These are phyloP conservation scores for Empidonax traillii DNA, from an alignment of 2,113 vertebrate genomes.

Conservation along the genomic window DNA sequence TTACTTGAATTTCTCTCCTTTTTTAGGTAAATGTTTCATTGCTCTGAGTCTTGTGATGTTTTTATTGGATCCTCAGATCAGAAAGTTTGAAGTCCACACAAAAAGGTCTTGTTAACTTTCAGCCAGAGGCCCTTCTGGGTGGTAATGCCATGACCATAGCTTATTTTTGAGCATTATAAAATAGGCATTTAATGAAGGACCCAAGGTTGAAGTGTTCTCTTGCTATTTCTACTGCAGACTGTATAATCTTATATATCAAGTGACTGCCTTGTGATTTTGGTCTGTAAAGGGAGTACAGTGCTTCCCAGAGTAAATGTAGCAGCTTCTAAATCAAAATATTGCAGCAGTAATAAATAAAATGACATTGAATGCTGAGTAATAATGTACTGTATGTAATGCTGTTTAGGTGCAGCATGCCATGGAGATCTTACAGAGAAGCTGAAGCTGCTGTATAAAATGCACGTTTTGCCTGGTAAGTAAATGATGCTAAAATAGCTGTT, in stretches of 20 bases:
- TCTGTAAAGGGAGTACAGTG: neutral
- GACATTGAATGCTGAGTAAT: neutral
- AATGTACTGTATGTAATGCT: neutral
- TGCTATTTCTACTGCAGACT: neutral
- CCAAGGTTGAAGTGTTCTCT: neutral
- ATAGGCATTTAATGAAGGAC: neutral
- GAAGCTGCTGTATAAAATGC: conserved; percentile 95
- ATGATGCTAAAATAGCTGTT: neutral
- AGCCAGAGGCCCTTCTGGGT: neutral
- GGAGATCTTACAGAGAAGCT: conserved; percentile 94
- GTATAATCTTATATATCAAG: neutral
- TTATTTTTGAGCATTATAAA: neutral
- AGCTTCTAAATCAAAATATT: neutral
- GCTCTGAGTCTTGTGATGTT: neutral
- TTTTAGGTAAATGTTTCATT: neutral
- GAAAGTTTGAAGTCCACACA: neutral
- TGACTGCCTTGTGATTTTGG: neutral
- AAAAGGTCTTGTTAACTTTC: neutral
- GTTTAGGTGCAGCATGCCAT: conserved; percentile 88
- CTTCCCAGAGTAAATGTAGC: neutral
- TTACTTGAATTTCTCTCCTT: neutral
- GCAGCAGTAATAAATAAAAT: neutral
- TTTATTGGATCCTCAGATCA: neutral
- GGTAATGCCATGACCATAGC: neutral
- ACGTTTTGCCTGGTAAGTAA: conserved; percentile 89